A percentile compares a stretch with the other conserved stretches of the same genome.
These are phyloP conservation scores for Pachyseris speciosa DNA, from an alignment of 64 coral and sea anemone genomes.

Conservation along the genomic window DNA sequence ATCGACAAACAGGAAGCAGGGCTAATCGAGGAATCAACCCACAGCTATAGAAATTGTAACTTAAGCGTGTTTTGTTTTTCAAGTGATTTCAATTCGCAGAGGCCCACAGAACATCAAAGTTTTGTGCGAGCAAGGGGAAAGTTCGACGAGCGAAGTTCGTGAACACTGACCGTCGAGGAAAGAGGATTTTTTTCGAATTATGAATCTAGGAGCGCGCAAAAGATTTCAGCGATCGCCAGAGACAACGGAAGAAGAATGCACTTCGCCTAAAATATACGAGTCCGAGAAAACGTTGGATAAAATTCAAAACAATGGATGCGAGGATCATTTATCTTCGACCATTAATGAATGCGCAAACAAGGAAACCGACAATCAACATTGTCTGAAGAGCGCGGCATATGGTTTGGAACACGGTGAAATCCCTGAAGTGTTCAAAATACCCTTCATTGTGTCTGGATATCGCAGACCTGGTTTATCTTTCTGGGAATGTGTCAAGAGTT, in stretches of 20 bases:
- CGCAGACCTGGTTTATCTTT: slow-evolving; percentile 83
- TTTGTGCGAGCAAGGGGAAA: neutral
- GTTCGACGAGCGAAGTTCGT: neutral
- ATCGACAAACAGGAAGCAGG: neutral
- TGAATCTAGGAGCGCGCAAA: neutral
- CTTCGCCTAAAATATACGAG: neutral
- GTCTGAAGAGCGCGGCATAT: neutral
- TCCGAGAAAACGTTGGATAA: neutral
- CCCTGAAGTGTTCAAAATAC: slow-evolving; percentile 67
- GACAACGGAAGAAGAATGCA: neutral
- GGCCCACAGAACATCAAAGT: neutral
- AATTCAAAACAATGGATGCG: neutral
- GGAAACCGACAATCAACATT: neutral
- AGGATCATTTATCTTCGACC: neutral
- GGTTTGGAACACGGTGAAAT: slow-evolving; percentile 44
- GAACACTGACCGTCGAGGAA: neutral
- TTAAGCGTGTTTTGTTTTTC: neutral
- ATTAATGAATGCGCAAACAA: neutral
- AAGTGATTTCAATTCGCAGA: neutral
- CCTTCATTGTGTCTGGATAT: slow-evolving; percentile 91
- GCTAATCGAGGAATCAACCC: neutral
- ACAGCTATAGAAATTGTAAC: neutral
- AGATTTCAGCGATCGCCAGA: no score
- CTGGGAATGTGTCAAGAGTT: slow-evolving; percentile 78
- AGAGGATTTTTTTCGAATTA: neutral